Percentiles rank a stretch among this genome's conserved stretches.
Evolutionary conservation across 2,113 vertebrate genomes (phyloP).

Genomic region (Brienomyrus longianalis): DNA sequence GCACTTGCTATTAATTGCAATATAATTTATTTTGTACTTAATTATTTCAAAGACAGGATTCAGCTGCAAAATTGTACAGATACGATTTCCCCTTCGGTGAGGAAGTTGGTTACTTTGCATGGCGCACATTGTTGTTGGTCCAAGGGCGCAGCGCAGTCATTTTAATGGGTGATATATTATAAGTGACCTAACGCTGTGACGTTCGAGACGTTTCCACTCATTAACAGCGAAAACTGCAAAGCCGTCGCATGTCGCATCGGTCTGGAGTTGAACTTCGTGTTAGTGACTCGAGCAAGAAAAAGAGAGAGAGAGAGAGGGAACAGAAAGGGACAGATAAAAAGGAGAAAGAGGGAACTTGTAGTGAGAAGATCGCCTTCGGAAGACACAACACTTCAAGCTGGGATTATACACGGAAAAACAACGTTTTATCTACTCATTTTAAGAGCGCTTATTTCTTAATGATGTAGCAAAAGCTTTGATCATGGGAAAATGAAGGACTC

Average conservation of each 20-base stretch:
- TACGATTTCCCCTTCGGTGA: not conserved
- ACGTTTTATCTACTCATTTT: not conserved
- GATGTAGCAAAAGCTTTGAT: not conserved
- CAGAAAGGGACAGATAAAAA: not conserved
- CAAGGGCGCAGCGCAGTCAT: not conserved
- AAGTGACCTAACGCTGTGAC: not conserved
- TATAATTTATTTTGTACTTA: not conserved
- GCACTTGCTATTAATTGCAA: not conserved
- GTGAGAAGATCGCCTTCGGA: not conserved
- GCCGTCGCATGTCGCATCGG: slow-evolving; percentile 31
- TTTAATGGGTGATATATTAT: slow-evolving; percentile 21
- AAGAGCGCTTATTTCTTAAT: not conserved
- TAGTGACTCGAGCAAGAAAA: slow-evolving; percentile 31
- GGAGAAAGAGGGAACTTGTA: not conserved
- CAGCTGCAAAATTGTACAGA: not conserved
- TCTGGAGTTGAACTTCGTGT: slow-evolving; percentile 54
- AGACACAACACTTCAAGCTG: not conserved
- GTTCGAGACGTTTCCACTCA: not conserved
- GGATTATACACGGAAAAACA: not conserved
- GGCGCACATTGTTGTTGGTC: not conserved
- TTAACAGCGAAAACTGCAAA: not conserved
- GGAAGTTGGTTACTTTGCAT: slow-evolving; percentile 1
- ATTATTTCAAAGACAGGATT: not conserved
- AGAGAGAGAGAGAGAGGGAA: not conserved
- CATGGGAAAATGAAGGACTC: not conserved